Evolutionary conservation across 2,113 vertebrate genomes (phyloP).

Genomic region (Monopterus albus): DNA sequence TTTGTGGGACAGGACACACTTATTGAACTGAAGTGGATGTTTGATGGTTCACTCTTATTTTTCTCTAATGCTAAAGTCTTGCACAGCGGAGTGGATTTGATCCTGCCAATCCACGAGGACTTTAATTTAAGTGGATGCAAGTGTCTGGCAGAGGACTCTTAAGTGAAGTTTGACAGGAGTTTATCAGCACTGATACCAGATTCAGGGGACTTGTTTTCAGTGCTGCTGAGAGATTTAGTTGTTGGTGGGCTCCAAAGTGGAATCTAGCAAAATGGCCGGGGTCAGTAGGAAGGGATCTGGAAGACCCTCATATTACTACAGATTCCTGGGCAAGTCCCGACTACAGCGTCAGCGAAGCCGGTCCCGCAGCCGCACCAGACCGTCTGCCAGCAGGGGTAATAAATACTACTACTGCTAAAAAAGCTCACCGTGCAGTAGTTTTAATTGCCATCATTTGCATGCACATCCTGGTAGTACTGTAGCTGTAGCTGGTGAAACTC

Average conservation of each 20-base stretch:
- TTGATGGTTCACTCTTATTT: constrained; percentile 33
- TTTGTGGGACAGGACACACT: constrained; percentile 55
- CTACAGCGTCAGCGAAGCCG: constrained; percentile 95
- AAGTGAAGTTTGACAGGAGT: constrained; percentile 13
- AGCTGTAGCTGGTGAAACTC: neutral
- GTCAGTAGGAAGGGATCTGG: constrained; percentile 91
- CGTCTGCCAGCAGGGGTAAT: constrained; percentile 87
- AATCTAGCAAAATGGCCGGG: constrained; percentile 86
- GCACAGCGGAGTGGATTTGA: constrained; percentile 37
- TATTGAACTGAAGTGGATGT: constrained; percentile 43
- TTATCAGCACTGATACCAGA: constrained; percentile 36
- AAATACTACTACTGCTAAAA: constrained; percentile 43
- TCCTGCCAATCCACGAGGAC: constrained; percentile 32
- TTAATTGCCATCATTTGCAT: too few relatives aligned
- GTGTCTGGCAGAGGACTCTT: constrained; percentile 14
- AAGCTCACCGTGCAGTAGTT: constrained; percentile 32
- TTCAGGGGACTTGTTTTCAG: constrained; percentile 30
- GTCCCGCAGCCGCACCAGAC: constrained; percentile 93
- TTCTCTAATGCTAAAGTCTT: constrained; percentile 23
- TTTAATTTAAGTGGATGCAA: constrained; percentile 12
- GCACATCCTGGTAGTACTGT: too few relatives aligned
- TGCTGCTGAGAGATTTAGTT: neutral
- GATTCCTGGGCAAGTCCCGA: constrained; percentile 92
- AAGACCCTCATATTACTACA: constrained; percentile 94
- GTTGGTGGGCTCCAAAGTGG: neutral